A percentile compares a stretch with the other conserved stretches of the same genome.
These are phyloP conservation scores for Anthophora plumipes DNA, from an alignment of 2,888 invertebrate species.

Conservation along the genomic window DNA sequence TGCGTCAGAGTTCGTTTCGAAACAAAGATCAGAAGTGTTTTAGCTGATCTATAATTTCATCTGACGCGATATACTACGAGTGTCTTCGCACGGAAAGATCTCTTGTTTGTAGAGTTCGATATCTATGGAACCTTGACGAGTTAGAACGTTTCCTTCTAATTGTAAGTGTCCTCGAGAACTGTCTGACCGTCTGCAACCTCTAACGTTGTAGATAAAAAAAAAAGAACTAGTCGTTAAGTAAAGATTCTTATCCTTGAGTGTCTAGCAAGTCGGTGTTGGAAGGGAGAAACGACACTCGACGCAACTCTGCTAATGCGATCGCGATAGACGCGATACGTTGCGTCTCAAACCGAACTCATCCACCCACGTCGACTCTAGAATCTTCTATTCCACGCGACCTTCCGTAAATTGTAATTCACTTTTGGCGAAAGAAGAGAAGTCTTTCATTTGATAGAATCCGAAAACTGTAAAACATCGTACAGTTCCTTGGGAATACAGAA, in stretches of 20 bases:
- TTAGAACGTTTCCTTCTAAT: constrained; percentile 48
- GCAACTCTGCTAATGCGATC: constrained; percentile 31
- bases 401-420: neutral
- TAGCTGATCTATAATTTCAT: neutral
- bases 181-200: constrained; percentile 82
- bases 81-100: too few species aligned
- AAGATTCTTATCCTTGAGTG: constrained; percentile 63
- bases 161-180: constrained; percentile 46
- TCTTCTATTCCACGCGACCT: neutral
- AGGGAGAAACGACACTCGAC: constrained; percentile 9
- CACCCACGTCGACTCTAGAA: neutral
- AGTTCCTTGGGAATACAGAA: too few species aligned
- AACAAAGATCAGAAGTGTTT: neutral
- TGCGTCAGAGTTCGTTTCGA: neutral
- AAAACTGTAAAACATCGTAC: too few species aligned
- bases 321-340: constrained; percentile 24
- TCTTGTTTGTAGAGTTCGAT: too few species aligned
- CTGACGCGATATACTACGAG: too few species aligned
- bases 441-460: too few species aligned
- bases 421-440: too few species aligned
- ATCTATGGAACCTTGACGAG: constrained; percentile 10
- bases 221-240: constrained; percentile 51
- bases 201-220: constrained; percentile 77
- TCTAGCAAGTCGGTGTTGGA: constrained; percentile 41
- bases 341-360: neutral